These are phyloP conservation scores for Tolypeutes matacus DNA, from an alignment of 2,797 vertebrate genomes.

Conservation along the genomic window DNA sequence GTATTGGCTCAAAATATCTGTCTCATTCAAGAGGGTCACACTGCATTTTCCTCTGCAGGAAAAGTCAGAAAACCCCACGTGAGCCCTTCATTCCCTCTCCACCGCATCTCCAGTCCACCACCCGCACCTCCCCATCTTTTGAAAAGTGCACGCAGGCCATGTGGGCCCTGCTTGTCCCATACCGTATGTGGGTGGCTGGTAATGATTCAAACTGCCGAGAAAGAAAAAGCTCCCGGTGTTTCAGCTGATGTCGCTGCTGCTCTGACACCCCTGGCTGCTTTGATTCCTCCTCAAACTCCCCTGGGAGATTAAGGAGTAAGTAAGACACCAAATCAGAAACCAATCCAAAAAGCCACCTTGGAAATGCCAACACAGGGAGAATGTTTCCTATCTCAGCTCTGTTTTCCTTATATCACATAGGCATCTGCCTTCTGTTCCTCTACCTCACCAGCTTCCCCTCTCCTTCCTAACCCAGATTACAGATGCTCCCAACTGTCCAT, in stretches of 20 bases:
- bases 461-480: conserved; percentile 52
- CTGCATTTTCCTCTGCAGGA: conserved; percentile 95
- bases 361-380: neutral
- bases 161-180: neutral
- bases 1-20: conserved; percentile 94
- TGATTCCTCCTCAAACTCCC: conserved; percentile 97
- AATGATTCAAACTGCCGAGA: conserved; percentile 96
- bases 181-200: conserved; percentile 97
- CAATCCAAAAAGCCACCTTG: neutral
- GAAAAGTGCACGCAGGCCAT: neutral
- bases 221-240: conserved; percentile 96
- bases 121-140: neutral
- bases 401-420: neutral
- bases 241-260: conserved; percentile 96
- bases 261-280: conserved; percentile 95
- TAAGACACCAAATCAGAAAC: conserved; percentile 41
- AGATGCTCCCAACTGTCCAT: neutral
- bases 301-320: conserved; percentile 83
- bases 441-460: conserved; percentile 72
- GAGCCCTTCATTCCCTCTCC: neutral
- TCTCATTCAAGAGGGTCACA: conserved; percentile 97
- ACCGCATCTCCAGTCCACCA: neutral
- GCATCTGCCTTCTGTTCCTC: neutral
- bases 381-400: neutral
- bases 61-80: neutral